These are phyloP conservation scores for Microcebus jonahi DNA, from an alignment of 2,113 vertebrate species.

Conservation along the genomic window DNA sequence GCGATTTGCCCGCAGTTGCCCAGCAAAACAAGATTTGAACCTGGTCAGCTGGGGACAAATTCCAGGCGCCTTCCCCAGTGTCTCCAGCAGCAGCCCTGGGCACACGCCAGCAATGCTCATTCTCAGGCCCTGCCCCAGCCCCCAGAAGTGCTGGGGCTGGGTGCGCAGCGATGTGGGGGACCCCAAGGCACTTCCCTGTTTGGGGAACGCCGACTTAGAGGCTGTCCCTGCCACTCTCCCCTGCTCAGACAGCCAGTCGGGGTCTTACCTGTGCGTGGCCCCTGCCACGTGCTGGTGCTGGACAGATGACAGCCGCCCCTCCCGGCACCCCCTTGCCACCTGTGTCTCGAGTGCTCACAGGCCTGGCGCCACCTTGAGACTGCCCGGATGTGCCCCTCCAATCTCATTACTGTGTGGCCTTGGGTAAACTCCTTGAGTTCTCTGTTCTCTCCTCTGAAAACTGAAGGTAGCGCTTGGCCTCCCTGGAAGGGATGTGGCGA, in stretches of 20 bases:
- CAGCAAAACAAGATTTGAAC: not conserved
- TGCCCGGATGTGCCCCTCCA: not conserved
- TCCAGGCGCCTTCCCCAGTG: not conserved
- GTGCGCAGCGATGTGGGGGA: too few relatives aligned
- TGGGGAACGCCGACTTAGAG: not conserved
- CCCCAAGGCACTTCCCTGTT: not conserved
- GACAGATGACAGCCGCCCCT: not conserved
- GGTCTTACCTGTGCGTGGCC: not conserved
- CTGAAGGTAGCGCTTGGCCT: not conserved
- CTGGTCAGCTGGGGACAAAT: too few relatives aligned
- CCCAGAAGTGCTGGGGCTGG: not conserved
- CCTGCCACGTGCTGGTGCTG: not conserved
- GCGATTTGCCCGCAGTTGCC: not conserved
- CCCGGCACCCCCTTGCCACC: not conserved
- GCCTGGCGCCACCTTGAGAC: not conserved
- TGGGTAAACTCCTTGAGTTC: not conserved
- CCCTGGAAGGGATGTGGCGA: not conserved
- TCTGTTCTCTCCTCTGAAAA: not conserved
- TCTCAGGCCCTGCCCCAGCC: not conserved
- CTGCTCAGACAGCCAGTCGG: not conserved
- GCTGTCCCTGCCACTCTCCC: too few relatives aligned
- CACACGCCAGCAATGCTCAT: not conserved
- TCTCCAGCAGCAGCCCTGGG: not conserved
- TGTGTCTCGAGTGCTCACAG: not conserved
- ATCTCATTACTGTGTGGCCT: not conserved